A percentile compares a stretch with the other conserved stretches of the same genome.
phyloP scores from a whole-genome alignment of 2,797 vertebrate genomes.

The Thamnophis elegans region DNA sequence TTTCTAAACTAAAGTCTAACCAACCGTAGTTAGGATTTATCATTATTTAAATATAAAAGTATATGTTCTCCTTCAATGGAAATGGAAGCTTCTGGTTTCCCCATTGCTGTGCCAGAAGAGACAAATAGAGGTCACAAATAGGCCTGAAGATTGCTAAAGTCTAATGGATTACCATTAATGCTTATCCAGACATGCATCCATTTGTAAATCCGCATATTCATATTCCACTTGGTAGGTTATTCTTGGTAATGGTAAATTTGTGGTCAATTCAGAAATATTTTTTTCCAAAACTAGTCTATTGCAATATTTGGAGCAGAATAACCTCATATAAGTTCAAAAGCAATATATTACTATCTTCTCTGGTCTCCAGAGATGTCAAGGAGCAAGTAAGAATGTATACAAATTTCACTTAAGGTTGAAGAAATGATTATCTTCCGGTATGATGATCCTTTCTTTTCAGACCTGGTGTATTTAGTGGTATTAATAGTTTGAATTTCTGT shows the following conservation, averaged over 20 bases:
- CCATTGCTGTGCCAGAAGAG: not conserved
- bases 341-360: not conserved
- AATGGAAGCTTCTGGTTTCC: not conserved
- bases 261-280: not conserved
- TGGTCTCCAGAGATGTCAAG: not conserved
- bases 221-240: not conserved
- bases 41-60: not conserved
- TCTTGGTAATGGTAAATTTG: not conserved
- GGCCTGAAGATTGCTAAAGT: not conserved
- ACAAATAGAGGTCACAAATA: not conserved
- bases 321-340: not conserved
- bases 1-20: not conserved
- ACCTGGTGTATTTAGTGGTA: not conserved
- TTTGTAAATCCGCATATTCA: not conserved
- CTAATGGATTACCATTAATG: not conserved
- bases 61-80: not conserved
- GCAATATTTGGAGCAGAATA: not conserved
- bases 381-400: not conserved
- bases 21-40: not conserved
- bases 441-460: not conserved
- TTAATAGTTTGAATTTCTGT: conserved; percentile 23
- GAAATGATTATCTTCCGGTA: not conserved
- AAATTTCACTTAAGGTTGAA: not conserved
- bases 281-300: not conserved
- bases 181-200: not conserved